Percentiles rank a stretch among this genome's conserved stretches.
phyloP scores from a whole-genome alignment of 2,888 invertebrate species.

The Odontocerum albicorne region DNA sequence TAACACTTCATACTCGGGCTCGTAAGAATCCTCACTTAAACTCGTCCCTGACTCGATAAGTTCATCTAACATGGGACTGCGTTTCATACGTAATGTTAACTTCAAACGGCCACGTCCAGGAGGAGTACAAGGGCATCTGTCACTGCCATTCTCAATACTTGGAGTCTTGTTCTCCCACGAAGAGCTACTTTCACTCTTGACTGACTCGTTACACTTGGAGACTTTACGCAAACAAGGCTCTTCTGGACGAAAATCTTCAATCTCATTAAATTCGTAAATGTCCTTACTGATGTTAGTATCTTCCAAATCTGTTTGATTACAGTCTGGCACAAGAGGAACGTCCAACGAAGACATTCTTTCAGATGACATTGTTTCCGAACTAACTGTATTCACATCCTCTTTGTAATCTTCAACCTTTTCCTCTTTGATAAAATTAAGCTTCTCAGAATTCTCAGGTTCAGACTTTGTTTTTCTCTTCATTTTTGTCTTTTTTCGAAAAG shows the following conservation, averaged over 20 bases:
- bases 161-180: constrained; percentile 41
- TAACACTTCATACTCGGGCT: constrained; percentile 82
- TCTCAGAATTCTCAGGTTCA: constrained; percentile 12
- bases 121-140: constrained; percentile 58
- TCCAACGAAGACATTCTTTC: constrained; percentile 30
- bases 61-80: constrained; percentile 83
- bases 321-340: background rate
- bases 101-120: constrained; percentile 66
- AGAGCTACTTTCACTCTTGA: constrained; percentile 40
- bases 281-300: constrained; percentile 43
- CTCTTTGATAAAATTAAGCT: constrained; percentile 24
- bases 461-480: constrained; percentile 27
- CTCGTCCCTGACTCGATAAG: constrained; percentile 79
- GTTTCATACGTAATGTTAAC: constrained; percentile 82
- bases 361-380: constrained; percentile 1
- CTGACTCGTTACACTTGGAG: constrained; percentile 36
- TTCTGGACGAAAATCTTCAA: constrained; percentile 45
- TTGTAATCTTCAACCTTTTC: constrained; percentile 22
- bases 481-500: constrained; percentile 28
- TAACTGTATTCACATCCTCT: constrained; percentile 34
- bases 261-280: constrained; percentile 58
- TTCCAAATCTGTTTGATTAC: constrained; percentile 7
- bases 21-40: constrained; percentile 54
- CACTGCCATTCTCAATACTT: constrained; percentile 47
- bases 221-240: constrained; percentile 39